phyloP scores from a whole-genome alignment of 1,140 invertebrate genomes.

The Ostrea edulis region DNA sequence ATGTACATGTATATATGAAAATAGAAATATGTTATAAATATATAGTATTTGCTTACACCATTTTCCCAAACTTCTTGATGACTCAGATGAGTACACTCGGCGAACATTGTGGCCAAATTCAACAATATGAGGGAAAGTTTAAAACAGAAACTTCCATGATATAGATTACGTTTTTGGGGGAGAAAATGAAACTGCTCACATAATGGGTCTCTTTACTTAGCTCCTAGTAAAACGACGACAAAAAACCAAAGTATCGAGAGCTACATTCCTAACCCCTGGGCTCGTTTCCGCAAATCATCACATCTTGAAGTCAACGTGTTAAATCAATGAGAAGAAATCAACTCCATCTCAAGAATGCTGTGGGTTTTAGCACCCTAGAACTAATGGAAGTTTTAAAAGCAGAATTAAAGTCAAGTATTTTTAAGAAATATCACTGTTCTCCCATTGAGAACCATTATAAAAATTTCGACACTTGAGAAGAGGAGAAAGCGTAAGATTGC shows the following conservation, averaged over 20 bases:
- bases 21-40: no score
- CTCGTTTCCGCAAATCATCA: conserved; percentile 18
- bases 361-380: conserved; percentile 31
- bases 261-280: not conserved
- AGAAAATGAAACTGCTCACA: not conserved
- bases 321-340: conserved; percentile 34
- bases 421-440: conserved; percentile 29
- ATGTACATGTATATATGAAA: no score
- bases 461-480: conserved; percentile 22
- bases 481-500: not conserved
- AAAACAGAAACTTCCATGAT: not conserved
- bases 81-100: no score
- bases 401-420: conserved; percentile 39
- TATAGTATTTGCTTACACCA: no score
- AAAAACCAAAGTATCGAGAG: not conserved
- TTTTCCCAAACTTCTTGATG: no score
- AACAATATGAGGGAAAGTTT: not conserved
- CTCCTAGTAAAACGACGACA: not conserved
- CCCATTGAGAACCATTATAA: conserved; percentile 34
- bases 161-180: not conserved
- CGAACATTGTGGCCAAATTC: not conserved
- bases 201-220: conserved; percentile 30
- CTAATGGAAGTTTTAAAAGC: conserved; percentile 32
- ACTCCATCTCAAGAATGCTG: conserved; percentile 28
- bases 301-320: conserved; percentile 38